phyloP scores from a whole-genome alignment of 1,140 invertebrate genomes.

The Dendrolimus kikuchii region DNA sequence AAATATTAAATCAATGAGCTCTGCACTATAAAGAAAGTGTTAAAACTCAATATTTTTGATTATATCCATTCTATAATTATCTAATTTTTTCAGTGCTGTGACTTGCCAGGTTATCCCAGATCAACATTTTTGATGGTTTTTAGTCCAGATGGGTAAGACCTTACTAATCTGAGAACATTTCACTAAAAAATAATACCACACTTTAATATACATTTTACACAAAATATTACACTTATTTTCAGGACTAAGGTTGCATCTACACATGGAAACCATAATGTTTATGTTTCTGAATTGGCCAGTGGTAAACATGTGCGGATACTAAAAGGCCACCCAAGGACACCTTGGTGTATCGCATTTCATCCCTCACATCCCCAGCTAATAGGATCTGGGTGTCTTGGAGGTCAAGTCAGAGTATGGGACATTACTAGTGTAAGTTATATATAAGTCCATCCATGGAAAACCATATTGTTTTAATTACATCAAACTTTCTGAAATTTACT shows the following conservation, averaged over 20 bases:
- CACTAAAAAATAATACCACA: too few species aligned
- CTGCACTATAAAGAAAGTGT: too few species aligned
- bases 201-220: background rate
- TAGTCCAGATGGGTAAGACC: constrained; percentile 84
- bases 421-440: constrained; percentile 79
- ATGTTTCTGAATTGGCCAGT: constrained; percentile 86
- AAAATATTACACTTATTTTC: constrained; percentile 21
- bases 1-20: too few species aligned
- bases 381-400: constrained; percentile 90
- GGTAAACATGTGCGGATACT: constrained; percentile 86
- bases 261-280: constrained; percentile 94
- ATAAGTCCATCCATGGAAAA: too few species aligned
- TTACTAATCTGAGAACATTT: background rate
- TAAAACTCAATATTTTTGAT: background rate
- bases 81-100: constrained; percentile 75
- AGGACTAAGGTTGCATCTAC: constrained; percentile 90
- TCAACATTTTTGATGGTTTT: constrained; percentile 90
- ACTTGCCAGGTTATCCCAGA: constrained; percentile 81
- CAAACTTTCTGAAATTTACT: too few species aligned
- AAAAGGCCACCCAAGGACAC: constrained; percentile 89
- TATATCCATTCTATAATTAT: constrained; percentile 7
- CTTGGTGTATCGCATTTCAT: constrained; percentile 94
- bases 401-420: constrained; percentile 94
- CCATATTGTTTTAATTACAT: too few species aligned
- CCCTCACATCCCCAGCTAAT: constrained; percentile 87